Percentiles rank a stretch among this genome's conserved stretches.
phyloP scores from a whole-genome alignment of 2,797 vertebrate species.

The Lepilemur ruficaudatus region DNA sequence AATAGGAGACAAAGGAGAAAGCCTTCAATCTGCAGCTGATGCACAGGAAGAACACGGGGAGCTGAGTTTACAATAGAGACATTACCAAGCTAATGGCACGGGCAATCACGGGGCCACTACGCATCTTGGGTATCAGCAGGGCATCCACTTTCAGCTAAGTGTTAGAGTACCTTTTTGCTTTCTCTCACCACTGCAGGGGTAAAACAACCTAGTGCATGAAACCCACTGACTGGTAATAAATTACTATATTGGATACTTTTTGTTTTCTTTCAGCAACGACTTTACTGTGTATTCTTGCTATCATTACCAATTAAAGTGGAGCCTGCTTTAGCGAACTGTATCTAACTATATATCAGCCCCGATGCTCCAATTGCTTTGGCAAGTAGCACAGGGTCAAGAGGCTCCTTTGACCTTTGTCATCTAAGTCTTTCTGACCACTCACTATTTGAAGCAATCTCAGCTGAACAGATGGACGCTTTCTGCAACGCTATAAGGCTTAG shows the following conservation, averaged over 20 bases:
- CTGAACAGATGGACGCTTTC: constrained; percentile 93
- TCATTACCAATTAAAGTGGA: constrained; percentile 87
- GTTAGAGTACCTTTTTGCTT: constrained; percentile 86
- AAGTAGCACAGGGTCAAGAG: constrained; percentile 86
- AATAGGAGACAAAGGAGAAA: constrained; percentile 86
- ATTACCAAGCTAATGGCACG: constrained; percentile 87
- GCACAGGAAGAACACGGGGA: constrained; percentile 82
- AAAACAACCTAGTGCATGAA: constrained; percentile 83
- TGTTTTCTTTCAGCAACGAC: constrained; percentile 86
- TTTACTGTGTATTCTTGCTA: constrained; percentile 82
- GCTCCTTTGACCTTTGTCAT: constrained; percentile 88
- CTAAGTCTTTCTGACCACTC: constrained; percentile 86
- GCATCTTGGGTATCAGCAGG: constrained; percentile 85
- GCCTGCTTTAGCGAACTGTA: constrained; percentile 78
- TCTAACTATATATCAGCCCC: constrained; percentile 83
- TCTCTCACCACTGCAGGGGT: constrained; percentile 85
- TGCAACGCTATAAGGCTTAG: constrained; percentile 86
- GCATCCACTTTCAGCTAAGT: constrained; percentile 85
- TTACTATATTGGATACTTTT: constrained; percentile 88
- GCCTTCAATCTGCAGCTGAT: constrained; percentile 86
- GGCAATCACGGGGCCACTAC: constrained; percentile 85
- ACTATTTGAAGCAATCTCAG: constrained; percentile 86
- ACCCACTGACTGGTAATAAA: constrained; percentile 87
- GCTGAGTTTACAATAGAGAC: constrained; percentile 85
- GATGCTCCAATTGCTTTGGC: constrained; percentile 82